phyloP scores from a whole-genome alignment of 2,888 invertebrate species.

The Oxycera nigricornis region DNA sequence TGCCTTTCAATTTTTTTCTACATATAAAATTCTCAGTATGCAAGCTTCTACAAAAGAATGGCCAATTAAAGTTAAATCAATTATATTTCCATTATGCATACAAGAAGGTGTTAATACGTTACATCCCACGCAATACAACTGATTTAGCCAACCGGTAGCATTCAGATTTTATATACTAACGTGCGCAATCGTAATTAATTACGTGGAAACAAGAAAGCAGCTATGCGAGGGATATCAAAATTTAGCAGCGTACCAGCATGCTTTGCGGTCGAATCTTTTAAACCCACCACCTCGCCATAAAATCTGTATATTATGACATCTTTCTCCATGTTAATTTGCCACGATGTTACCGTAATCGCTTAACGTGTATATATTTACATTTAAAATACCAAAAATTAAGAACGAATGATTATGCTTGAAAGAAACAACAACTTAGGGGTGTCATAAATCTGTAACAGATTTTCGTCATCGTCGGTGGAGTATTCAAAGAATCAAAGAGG shows the following conservation, averaged over 20 bases:
- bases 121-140: neutral
- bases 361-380: conserved; percentile 15
- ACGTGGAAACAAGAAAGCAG: neutral
- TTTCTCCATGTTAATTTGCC: conserved; percentile 6
- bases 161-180: neutral
- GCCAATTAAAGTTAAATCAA: too few species aligned
- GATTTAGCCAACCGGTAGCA: neutral
- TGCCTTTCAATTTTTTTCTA: too few species aligned
- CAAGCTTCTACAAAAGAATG: too few species aligned
- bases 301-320: conserved; percentile 4
- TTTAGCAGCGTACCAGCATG: neutral
- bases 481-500: neutral
- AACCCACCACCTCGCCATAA: neutral
- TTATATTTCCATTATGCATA: too few species aligned
- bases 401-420: neutral
- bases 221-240: neutral
- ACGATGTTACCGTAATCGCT: conserved; percentile 6
- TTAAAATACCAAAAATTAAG: neutral
- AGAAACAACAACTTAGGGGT: too few species aligned
- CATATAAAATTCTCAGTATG: too few species aligned
- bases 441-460: conserved; percentile 13
- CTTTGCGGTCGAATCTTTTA: neutral
- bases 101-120: neutral
- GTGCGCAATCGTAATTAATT: neutral
- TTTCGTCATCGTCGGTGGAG: neutral